Evolutionary conservation across 2,797 vertebrate species (phyloP).

Genomic region (Pelobates cultripes): DNA sequence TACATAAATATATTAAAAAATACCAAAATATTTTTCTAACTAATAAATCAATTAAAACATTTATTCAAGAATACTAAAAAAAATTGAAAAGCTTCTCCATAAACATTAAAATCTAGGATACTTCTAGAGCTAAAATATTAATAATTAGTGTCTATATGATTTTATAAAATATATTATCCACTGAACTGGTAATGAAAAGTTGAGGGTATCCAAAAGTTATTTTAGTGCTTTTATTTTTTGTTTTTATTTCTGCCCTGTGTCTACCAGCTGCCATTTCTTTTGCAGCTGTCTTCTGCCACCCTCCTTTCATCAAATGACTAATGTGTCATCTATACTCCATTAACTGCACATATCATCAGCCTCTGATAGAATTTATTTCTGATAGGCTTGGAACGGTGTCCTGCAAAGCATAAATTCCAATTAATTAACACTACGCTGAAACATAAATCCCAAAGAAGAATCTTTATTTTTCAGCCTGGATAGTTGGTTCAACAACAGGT

Average conservation of each 20-base stretch:
- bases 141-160: too few species aligned
- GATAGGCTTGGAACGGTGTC: constrained; percentile 42
- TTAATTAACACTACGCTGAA: constrained; percentile 38
- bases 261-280: constrained; percentile 16
- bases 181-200: too few species aligned
- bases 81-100: too few species aligned
- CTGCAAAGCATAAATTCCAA: constrained; percentile 48
- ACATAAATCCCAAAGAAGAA: constrained; percentile 49
- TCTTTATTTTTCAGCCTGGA: constrained; percentile 41
- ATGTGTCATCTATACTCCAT: constrained; percentile 49
- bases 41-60: too few species aligned
- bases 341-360: constrained; percentile 36
- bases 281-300: constrained; percentile 40
- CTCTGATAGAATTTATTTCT: constrained; percentile 49
- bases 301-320: constrained; percentile 34
- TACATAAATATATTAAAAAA: too few species aligned
- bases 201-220: too few species aligned
- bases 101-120: too few species aligned
- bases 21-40: too few species aligned
- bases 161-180: too few species aligned
- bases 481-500: constrained; percentile 25
- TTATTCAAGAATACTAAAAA: too few species aligned
- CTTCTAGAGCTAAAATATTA: too few species aligned
- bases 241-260: background rate
- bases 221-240: background rate